Evolutionary conservation across 2,113 vertebrate genomes (phyloP), one percentile per base, ranked within the genome.

Genomic region (Megaleporinus macrocephalus): DNA sequence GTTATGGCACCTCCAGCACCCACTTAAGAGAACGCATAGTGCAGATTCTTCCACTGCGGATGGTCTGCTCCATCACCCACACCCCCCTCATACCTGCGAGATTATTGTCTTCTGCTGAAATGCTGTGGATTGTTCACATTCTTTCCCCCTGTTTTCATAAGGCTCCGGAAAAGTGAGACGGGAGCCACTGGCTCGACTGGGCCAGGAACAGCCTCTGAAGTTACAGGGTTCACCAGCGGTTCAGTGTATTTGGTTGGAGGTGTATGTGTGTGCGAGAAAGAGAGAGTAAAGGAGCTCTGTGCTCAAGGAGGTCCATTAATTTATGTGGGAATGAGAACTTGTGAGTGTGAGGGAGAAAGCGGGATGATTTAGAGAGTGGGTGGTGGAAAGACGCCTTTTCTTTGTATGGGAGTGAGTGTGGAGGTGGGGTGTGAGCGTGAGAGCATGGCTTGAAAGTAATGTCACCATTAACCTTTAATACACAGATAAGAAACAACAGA

Each of bases 141-240:
- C 83, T 84, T 87, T 86, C 81, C 84, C 55, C 62, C 71, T 88
- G 84, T 85, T 90, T 89, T 87, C 83, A 89, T 82, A 86, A 85
- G 80, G 68, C 73, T 87, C 84, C 20, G 71, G 86, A 79, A 88
- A 87, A 84, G 81, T 69, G 82, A 87, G 76, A 84, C 59, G 49
- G 81, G 84, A 84, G 78, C 73, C 72, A 84, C 51, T 78, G 53
- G 81, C 65, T 76, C 57, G 53, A 59, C 65, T 73, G 74, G 80
- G 73, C 80, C 78, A 81, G 76, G 30, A 82, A 77, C 86, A 76
- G 79, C 85, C 79, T 82, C 79, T 82, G 83, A 81, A 84, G 78
- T 86, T 86, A 74, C 74, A 83, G 71, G 79, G 81, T 85, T 83
- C 83, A 81, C 55, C 20, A 20, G 69, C 76, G 75, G 75, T 84